These are phyloP conservation scores for Enteromius afrohamiltoni DNA, from an alignment of 2,797 vertebrate genomes.

Conservation along the genomic window DNA sequence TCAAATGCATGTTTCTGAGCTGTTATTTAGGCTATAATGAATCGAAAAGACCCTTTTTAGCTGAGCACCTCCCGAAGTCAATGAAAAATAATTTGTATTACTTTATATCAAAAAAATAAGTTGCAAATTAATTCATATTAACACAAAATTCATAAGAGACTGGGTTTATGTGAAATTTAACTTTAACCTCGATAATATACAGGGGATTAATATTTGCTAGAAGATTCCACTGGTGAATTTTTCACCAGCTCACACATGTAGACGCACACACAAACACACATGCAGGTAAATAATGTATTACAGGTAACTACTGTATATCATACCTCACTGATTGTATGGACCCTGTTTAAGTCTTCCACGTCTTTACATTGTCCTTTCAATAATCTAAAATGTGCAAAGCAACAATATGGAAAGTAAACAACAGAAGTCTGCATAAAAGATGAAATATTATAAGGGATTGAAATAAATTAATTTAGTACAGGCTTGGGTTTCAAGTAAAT, in stretches of 20 bases:
- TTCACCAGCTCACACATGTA: slow-evolving; percentile 53
- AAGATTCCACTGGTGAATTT: slow-evolving; percentile 4
- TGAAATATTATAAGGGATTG: neutral
- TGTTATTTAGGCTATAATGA: neutral
- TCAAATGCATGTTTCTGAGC: neutral
- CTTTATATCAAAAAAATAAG: neutral
- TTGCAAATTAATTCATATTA: neutral
- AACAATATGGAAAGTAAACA: slow-evolving; percentile 31
- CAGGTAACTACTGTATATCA: slow-evolving; percentile 34
- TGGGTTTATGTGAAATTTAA: neutral
- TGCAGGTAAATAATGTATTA: slow-evolving; percentile 38
- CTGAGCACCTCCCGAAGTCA: neutral
- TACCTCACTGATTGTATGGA: slow-evolving; percentile 30
- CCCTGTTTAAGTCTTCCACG: slow-evolving; percentile 7
- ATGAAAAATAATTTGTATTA: neutral
- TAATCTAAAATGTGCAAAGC: slow-evolving; percentile 46
- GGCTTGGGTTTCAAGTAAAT: slow-evolving; percentile 48
- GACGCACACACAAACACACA: slow-evolving; percentile 56
- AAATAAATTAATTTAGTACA: slow-evolving; percentile 21
- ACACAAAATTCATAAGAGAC: neutral
- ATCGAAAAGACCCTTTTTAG: slow-evolving; percentile 3
- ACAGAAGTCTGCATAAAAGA: slow-evolving; percentile 16
- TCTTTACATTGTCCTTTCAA: slow-evolving; percentile 4
- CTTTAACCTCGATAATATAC: neutral
- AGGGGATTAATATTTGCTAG: slow-evolving; percentile 25